Conservation (phyloP, 37 sponge, comb jelly and placozoan genomes). For the Axinella damicornis region DNA sequence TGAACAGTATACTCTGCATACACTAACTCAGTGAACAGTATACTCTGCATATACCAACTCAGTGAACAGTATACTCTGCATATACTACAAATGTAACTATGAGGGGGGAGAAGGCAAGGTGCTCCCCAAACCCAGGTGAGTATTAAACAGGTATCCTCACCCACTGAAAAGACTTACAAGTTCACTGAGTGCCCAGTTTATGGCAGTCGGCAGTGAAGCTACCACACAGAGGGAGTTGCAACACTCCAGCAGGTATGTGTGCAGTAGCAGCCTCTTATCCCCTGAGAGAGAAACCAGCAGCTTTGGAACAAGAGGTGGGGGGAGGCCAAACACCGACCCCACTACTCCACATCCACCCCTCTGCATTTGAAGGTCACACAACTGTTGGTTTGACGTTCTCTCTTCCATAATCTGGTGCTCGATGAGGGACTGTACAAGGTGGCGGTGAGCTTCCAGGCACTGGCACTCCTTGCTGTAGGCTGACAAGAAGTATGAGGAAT, state of each 20-base stretch:
- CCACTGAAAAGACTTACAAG: slow-evolving; percentile 43
- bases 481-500: slow-evolving; percentile 57
- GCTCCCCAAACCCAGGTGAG: neutral
- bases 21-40: too few species aligned
- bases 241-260: slow-evolving; percentile 62
- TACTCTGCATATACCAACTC: too few species aligned
- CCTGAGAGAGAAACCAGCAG: slow-evolving; percentile 64
- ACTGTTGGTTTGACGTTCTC: slow-evolving; percentile 33
- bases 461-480: slow-evolving; percentile 47
- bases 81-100: neutral
- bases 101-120: neutral
- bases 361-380: neutral
- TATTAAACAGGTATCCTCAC: neutral
- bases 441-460: slow-evolving; percentile 24
- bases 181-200: slow-evolving; percentile 38
- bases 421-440: slow-evolving; percentile 35
- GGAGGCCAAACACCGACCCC: slow-evolving; percentile 63
- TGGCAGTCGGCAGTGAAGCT: slow-evolving; percentile 19
- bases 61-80: too few species aligned
- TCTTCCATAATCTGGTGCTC: slow-evolving; percentile 41
- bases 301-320: slow-evolving; percentile 53
- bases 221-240: slow-evolving; percentile 38
- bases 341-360: too few species aligned
- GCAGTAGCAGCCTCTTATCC: slow-evolving; percentile 19
- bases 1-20: too few species aligned